Conservation (phyloP, 2,888 invertebrate genomes). For the Lysandra bellargus region DNA sequence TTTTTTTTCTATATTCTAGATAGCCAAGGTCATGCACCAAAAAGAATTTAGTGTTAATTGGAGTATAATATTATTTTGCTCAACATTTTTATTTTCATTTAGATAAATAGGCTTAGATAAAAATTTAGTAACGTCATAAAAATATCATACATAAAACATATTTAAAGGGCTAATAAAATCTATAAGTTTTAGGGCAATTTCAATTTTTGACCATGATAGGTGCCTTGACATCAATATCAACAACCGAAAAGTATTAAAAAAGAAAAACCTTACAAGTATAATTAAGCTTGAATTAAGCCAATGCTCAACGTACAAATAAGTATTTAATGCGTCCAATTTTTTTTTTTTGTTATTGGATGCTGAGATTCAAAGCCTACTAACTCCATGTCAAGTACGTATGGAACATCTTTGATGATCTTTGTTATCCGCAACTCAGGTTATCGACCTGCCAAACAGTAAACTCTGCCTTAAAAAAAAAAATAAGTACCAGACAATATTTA, state of each 20-base stretch:
- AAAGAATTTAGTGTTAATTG: too few species aligned
- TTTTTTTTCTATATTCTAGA: too few species aligned
- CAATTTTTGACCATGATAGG: background rate
- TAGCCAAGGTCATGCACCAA: too few species aligned
- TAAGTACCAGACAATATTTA: background rate
- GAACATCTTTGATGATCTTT: background rate
- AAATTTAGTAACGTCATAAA: too few species aligned
- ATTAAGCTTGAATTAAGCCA: background rate
- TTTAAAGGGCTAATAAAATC: background rate
- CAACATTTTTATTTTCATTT: too few species aligned
- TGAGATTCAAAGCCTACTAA: background rate
- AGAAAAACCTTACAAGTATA: background rate
- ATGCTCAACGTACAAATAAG: background rate
- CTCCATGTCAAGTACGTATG: background rate
- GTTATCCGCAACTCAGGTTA: background rate
- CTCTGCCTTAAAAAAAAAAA: background rate
- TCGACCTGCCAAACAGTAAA: background rate
- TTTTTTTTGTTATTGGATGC: too few species aligned
- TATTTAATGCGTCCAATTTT: too few species aligned
- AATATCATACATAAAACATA: background rate
- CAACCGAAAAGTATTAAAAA: conserved; percentile 1
- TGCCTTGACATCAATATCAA: conserved; percentile 13
- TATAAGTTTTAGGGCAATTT: background rate
- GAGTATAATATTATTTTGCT: too few species aligned
- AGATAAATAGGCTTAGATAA: too few species aligned